A percentile compares a stretch with the other conserved stretches of the same genome.
These are phyloP conservation scores for Enteromius argenteus DNA, from an alignment of 2,797 vertebrate species.

Conservation along the genomic window DNA sequence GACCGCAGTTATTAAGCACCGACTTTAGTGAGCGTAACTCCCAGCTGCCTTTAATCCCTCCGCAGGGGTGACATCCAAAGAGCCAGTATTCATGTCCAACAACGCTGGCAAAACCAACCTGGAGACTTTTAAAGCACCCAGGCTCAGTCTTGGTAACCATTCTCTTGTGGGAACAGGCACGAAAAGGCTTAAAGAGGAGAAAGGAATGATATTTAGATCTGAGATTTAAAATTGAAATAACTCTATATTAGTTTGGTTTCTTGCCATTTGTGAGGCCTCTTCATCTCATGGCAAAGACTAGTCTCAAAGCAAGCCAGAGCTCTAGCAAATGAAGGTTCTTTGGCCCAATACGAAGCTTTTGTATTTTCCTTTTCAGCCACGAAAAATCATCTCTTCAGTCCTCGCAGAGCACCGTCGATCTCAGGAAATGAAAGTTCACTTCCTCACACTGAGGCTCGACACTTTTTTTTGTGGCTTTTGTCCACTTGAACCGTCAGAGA, in stretches of 20 bases:
- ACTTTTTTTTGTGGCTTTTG: constrained; percentile 46
- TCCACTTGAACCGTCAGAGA: constrained; percentile 51
- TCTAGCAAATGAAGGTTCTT: constrained; percentile 34
- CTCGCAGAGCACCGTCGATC: constrained; percentile 30
- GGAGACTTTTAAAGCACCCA: constrained; percentile 35
- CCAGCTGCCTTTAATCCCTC: constrained; percentile 38
- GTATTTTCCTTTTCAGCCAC: constrained; percentile 49
- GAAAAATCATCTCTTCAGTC: constrained; percentile 43
- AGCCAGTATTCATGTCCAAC: constrained; percentile 29
- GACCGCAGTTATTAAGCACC: constrained; percentile 34
- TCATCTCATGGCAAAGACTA: constrained; percentile 42
- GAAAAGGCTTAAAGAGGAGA: constrained; percentile 6
- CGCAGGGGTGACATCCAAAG: constrained; percentile 32
- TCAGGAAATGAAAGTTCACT: constrained; percentile 58
- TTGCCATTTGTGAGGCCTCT: constrained; percentile 29
- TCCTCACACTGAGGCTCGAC: constrained; percentile 51
- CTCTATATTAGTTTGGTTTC: constrained; percentile 20
- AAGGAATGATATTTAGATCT: constrained; percentile 14
- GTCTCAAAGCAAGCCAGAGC: constrained; percentile 26
- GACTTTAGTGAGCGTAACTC: constrained; percentile 42
- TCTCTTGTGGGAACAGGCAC: constrained; percentile 1
- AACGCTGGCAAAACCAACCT: constrained; percentile 22
- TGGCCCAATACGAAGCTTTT: constrained; percentile 46
- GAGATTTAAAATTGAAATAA: constrained; percentile 12
- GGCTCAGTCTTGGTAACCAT: not conserved